These are phyloP conservation scores for Callyntrura sp. DNA, from an alignment of 2,888 invertebrate species.

Conservation along the genomic window DNA sequence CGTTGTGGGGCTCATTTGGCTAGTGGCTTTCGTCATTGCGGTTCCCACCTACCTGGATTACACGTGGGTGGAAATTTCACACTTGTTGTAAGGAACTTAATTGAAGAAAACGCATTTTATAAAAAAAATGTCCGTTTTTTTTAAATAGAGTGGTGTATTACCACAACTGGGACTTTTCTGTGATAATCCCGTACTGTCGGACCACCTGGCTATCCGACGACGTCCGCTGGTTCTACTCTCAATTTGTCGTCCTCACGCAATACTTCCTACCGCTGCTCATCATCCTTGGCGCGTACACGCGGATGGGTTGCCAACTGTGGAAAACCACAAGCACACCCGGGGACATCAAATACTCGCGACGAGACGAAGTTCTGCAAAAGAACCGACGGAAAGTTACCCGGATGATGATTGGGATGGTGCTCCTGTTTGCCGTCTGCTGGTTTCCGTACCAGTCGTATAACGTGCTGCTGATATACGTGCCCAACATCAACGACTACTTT, in stretches of 20 bases:
- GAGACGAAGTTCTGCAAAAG: slow-evolving; percentile 88
- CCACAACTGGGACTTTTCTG: no score
- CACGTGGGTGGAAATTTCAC: no score
- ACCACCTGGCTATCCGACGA: slow-evolving; percentile 78
- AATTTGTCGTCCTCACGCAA: slow-evolving; percentile 85
- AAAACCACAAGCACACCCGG: slow-evolving; percentile 88
- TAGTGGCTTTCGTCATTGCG: slow-evolving; percentile 89
- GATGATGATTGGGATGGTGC: slow-evolving; percentile 94
- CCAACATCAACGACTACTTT: slow-evolving; percentile 90
- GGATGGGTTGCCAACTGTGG: slow-evolving; percentile 75
- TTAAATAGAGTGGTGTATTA: no score
- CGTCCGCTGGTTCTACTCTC: slow-evolving; percentile 60
- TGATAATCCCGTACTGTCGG: no score
- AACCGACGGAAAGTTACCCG: slow-evolving; percentile 88
- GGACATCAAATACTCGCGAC: slow-evolving; percentile 91
- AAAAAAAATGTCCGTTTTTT: no score
- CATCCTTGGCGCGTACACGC: slow-evolving; percentile 92
- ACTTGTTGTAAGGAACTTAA: background rate
- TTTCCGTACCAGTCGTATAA: slow-evolving; percentile 92
- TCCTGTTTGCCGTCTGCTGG: slow-evolving; percentile 94
- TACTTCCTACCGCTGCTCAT: slow-evolving; percentile 93
- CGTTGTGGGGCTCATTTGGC: slow-evolving; percentile 91
- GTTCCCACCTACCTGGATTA: slow-evolving; percentile 87
- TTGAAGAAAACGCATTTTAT: no score
- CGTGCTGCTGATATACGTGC: slow-evolving; percentile 90